phyloP scores from a whole-genome alignment of 2,888 invertebrate species.

The Phasia obesa region DNA sequence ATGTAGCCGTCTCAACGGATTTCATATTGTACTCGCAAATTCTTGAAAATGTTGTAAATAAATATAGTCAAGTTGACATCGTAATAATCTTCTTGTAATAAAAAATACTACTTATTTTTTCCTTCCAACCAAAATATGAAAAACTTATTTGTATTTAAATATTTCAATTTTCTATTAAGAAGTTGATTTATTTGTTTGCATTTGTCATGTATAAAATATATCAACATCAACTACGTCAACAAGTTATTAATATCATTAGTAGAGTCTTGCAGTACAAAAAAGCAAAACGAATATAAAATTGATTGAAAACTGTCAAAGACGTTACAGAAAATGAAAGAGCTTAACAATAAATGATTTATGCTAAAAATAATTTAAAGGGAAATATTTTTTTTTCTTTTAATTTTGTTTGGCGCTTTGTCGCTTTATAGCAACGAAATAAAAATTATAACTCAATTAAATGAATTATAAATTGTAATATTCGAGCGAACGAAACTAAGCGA shows the following conservation, averaged over 20 bases:
- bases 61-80: not conserved
- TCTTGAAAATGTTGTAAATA: not conserved
- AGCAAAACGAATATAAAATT: conserved; percentile 3
- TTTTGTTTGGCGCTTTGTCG: not conserved
- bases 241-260: conserved; percentile 29
- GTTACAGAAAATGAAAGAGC: conserved; percentile 15
- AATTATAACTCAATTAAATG: not conserved
- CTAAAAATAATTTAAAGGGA: conserved; percentile 1
- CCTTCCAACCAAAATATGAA: no score
- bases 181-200: conserved; percentile 13
- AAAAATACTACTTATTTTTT: not conserved
- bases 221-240: conserved; percentile 25
- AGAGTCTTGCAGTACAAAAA: not conserved
- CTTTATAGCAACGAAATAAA: not conserved
- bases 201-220: conserved; percentile 14
- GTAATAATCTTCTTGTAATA: not conserved
- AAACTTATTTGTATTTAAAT: conserved; percentile 28
- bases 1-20: no score
- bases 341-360: conserved; percentile 36
- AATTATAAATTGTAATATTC: no score
- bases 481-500: no score
- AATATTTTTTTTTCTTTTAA: not conserved
- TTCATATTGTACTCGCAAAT: no score
- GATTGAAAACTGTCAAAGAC: conserved; percentile 40
- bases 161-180: not conserved